Evolutionary conservation across 2,797 vertebrate species (phyloP).

Genomic region (Fistularia commersonii): DNA sequence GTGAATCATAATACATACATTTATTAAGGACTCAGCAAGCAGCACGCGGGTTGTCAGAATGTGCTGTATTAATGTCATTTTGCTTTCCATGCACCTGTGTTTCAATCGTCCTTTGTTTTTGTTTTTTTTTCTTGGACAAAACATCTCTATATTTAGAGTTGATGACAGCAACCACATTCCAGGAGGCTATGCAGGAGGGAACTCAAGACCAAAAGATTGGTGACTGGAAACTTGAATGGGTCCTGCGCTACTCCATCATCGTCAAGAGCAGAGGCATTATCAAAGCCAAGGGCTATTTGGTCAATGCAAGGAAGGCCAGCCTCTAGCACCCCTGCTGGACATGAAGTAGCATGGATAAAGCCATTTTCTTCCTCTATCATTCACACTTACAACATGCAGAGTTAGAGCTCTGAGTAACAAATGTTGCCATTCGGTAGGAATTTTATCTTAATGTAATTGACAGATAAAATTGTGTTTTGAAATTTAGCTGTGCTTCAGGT

Average conservation of each 20-base stretch:
- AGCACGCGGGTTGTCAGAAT: too few species aligned
- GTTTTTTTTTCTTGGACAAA: neutral
- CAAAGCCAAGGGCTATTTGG: slow-evolving; percentile 96
- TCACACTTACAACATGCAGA: slow-evolving; percentile 21
- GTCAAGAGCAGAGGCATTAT: slow-evolving; percentile 98
- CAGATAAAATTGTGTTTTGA: slow-evolving; percentile 3
- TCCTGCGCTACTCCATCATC: slow-evolving; percentile 96
- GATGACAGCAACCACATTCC: slow-evolving; percentile 87
- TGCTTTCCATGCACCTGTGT: too few species aligned
- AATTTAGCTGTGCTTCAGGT: too few species aligned
- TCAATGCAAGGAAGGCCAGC: slow-evolving; percentile 84
- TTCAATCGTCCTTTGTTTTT: too few species aligned
- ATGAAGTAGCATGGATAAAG: slow-evolving; percentile 37
- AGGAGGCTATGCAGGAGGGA: slow-evolving; percentile 81
- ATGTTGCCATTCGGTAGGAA: slow-evolving; percentile 16
- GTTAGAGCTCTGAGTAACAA: slow-evolving; percentile 15
- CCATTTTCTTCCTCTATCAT: slow-evolving; percentile 44
- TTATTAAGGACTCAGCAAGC: too few species aligned
- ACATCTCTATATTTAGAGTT: slow-evolving; percentile 76
- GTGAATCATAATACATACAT: too few species aligned
- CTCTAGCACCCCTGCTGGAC: slow-evolving; percentile 48
- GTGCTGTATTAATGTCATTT: too few species aligned
- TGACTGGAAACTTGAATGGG: slow-evolving; percentile 91
- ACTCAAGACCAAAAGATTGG: slow-evolving; percentile 72
- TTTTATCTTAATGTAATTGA: slow-evolving; percentile 19